Evolutionary conservation across 2,888 invertebrate species (phyloP), one percentile per base, ranked within the genome.

Genomic region (Coleophora flavipennella): DNA sequence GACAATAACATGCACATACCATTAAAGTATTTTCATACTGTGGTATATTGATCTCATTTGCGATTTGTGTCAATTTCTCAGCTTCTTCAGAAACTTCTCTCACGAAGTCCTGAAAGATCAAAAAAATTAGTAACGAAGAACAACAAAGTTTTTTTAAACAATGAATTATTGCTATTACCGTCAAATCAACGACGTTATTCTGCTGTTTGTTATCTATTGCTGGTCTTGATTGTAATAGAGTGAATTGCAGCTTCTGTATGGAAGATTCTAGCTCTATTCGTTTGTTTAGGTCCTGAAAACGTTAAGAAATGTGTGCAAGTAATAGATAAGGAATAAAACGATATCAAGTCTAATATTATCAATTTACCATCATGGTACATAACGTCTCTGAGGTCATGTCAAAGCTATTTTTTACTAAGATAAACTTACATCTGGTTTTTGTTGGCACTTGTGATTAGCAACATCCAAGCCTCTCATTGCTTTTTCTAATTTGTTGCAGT

Each of bases 151-250:
- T n/a, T 20, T 4, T 20, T 20, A 6, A 4, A 20, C 20, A 20
- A 20, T 20, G 20, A 2, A 40, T 27, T 4, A 28, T 9, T 13
- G 8, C 33, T 45, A 33, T 47, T 50, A 81, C 80, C 53, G 71
- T 70, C 20, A 80, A 60, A 43, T 81, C 80, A 1, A 81, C 75
- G 31, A 81, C 68, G 14, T 77, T 67, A 37, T 53, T 63, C 14
- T 59, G 55, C 8, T 55, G 51, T 2, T 55, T 50, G 0, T 54
- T 62, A 1, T 46, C 55, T 0, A 50, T 42, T 0, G 53, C 49
- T 0, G 65, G 70, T 1, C 73, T 48, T 2, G 61, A 50, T 40
- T 74, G 71, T 33, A 81, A 54, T 29, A 70, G 48, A 6, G 53
- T 49, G 38, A 72, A 55, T 39, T 81, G 79, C 8, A 81, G 46